Evolutionary conservation across 2,113 vertebrate species (phyloP), one percentile per base, ranked within the genome.

Genomic region (Mola mola): DNA sequence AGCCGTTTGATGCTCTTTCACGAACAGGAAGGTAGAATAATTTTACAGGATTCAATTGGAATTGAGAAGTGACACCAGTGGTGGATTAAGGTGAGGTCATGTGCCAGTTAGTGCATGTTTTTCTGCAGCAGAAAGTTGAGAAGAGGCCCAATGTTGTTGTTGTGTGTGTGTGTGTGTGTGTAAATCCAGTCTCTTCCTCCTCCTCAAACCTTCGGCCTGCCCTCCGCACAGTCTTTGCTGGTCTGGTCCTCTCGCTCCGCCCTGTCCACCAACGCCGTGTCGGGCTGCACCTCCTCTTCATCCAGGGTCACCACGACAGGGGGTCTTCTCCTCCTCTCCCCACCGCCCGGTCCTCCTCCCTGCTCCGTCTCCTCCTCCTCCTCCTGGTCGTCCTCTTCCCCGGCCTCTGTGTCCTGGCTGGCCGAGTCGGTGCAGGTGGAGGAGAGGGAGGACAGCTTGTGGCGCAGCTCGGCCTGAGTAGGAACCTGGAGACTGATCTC

Each of bases 401-500:
- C 89, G 0, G 83, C 91, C 67, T 91, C 93, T 1, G 88, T 91
- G 1, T 95, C 94, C 65, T 91, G 94, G 83, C 93, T 89, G 79
- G 92, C 89, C 0, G 89, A 91, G 61, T 96, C 91, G 0, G 92
- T 92, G 62, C 93, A 92, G 52, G 91, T 83, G 3, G 94, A 93
- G 0, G 93, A 92, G 4, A 92, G 84, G 0, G 93, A 94, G 1
- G 92, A 94, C 1, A 94, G 90, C 43, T 93, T 94, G 71, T 94
- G 90, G 16, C 84, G 87, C 0, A 93, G 42, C 16, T 92, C 93
- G 0, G 93, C 84, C 79, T 93, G 93, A 7, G 88, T 90, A 2
- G 96, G 96, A 34, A 97, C 95, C 87, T 93, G 92, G 13, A 98
- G 94, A 0, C 91, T 93, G 40, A 96, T 92, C 84, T 95, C 95